Evolutionary conservation across 2,113 vertebrate species (phyloP), one percentile per base, ranked within the genome.

Genomic region (Todiramphus chloris): DNA sequence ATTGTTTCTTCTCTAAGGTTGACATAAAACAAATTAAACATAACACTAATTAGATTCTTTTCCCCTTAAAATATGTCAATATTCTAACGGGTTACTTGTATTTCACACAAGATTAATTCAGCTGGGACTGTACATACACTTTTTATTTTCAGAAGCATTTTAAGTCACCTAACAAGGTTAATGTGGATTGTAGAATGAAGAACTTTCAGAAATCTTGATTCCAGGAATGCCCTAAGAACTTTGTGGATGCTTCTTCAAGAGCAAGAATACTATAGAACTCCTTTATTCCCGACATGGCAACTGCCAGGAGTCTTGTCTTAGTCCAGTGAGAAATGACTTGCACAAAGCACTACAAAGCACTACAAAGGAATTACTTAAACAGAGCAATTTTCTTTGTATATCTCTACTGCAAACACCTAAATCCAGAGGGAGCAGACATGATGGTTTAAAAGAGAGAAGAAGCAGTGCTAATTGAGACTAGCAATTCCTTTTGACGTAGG

Each of bases 381-480:
- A 62, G 60, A 78, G 16, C 7, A 46, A 90, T 77, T 90, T 80
- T 11, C 39, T 83, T 63, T 77, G 31, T 67, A 7, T 44, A 25
- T 70, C 19, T 69, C 63, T 69, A 6, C 6, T 59, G 35, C 35
- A 78, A 89, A 87, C 56, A 92, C 51, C 66, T 33, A 83, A 75
- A 91, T 70, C 56, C 68, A 87, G 69, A 78, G 55, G 37, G 73
- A 95, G 11, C 11, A 75, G 25, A 9, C 30, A 56, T 56, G 62
- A 19, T 60, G 37, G 12, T 37, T 90, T 59, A 83, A 80, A 83
- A 77, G 21, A 83, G 46, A 89, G 82, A 83, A 83, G 39, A 62
- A 92, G 13, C 31, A 46, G 21, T 74, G 25, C 46, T 94, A 91
- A 96, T 67, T 74, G 60, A 91, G 53, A 46, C 28, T 72, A 73